Conservation (phyloP, 2,113 vertebrate species). For the Rostratula benghalensis region DNA sequence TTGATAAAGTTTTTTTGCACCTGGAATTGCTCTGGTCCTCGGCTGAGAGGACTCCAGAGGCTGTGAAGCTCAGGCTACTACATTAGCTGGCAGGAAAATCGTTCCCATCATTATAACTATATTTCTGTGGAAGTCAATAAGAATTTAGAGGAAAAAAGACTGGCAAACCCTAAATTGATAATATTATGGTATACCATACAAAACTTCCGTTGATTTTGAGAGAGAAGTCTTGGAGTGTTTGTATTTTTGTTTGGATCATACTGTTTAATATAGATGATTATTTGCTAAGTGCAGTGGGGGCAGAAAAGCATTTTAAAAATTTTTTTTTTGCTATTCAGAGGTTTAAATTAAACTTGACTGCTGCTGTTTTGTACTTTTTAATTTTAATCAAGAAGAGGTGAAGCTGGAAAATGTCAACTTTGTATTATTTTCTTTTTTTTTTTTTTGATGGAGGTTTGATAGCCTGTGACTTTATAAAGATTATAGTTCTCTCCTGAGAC, state of each 20-base stretch:
- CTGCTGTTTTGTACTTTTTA: background rate
- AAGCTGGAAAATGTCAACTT: background rate
- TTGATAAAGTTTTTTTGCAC: background rate
- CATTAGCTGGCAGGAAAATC: background rate
- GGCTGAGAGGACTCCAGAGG: background rate
- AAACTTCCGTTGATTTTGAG: background rate
- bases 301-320: background rate
- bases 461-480: background rate
- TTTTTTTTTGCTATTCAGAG: background rate
- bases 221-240: background rate
- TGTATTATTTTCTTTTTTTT: no score
- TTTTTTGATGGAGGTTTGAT: background rate
- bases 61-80: background rate
- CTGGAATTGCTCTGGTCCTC: background rate
- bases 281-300: background rate
- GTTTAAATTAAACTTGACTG: background rate
- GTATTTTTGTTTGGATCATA: background rate
- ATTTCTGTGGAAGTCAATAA: background rate
- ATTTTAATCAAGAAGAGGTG: background rate
- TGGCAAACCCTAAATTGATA: background rate
- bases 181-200: background rate
- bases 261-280: background rate
- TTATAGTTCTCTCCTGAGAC: background rate
- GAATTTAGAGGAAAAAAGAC: background rate
- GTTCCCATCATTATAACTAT: background rate